Conservation (phyloP, 2,888 invertebrate species). For the Lumbricus terrestris region DNA sequence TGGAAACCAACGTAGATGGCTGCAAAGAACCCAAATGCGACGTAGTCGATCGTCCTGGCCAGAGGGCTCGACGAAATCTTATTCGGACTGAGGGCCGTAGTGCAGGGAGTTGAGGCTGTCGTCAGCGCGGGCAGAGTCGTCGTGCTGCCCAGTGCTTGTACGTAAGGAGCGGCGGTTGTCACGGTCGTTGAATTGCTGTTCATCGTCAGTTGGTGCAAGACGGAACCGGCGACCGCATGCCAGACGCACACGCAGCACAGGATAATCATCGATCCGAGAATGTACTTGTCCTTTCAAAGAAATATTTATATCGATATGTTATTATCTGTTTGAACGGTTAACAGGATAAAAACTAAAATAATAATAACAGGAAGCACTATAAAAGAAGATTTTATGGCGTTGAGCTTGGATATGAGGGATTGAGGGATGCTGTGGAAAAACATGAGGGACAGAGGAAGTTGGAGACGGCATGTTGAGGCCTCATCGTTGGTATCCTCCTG, state of each 20-base stretch:
- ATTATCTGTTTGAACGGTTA: too few relatives aligned
- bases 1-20: conserved; percentile 40
- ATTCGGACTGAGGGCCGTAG: neutral
- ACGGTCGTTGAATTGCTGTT: neutral
- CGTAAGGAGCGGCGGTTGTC: neutral
- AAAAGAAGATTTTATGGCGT: too few relatives aligned
- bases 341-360: too few relatives aligned
- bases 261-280: conserved; percentile 39
- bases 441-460: too few relatives aligned
- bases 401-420: too few relatives aligned
- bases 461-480: too few relatives aligned
- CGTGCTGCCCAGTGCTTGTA: neutral
- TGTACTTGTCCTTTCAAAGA: conserved; percentile 37
- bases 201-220: conserved; percentile 20
- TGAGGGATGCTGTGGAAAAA: too few relatives aligned
- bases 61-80: conserved; percentile 8
- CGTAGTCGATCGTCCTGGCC: conserved; percentile 29
- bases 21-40: conserved; percentile 40
- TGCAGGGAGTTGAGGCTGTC: neutral
- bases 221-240: conserved; percentile 36
- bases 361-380: too few relatives aligned
- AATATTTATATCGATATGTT: too few relatives aligned
- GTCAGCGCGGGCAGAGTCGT: too few relatives aligned
- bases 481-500: too few relatives aligned
- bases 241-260: conserved; percentile 39